phyloP scores from a whole-genome alignment of 1,140 invertebrate species.

The Nomia melanderi region DNA sequence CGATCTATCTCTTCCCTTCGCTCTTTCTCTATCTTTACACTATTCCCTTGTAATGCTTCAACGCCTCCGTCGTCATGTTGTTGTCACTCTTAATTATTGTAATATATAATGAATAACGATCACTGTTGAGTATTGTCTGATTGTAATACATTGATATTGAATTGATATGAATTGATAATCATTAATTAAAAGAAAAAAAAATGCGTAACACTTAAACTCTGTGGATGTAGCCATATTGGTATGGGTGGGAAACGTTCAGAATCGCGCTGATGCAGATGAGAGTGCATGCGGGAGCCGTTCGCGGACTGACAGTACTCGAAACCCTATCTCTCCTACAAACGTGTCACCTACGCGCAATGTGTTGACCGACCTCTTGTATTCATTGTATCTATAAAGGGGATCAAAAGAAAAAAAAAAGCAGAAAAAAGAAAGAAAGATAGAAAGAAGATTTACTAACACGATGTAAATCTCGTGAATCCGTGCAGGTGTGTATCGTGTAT shows the following conservation, averaged over 20 bases:
- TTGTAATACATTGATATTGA: slow-evolving; percentile 82
- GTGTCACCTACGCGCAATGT: slow-evolving; percentile 4
- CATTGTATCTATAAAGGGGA: slow-evolving; percentile 27
- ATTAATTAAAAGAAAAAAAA: slow-evolving; percentile 76
- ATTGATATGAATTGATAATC: slow-evolving; percentile 82
- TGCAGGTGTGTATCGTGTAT: neutral
- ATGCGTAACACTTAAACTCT: slow-evolving; percentile 76
- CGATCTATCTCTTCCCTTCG: neutral
- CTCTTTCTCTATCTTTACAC: too few species aligned
- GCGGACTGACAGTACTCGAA: slow-evolving; percentile 42
- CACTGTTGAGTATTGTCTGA: slow-evolving; percentile 82
- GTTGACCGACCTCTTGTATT: neutral
- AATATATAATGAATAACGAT: slow-evolving; percentile 82
- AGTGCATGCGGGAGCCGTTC: slow-evolving; percentile 47
- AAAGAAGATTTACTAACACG: neutral
- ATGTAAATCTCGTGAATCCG: neutral
- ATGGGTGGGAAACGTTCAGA: slow-evolving; percentile 55
- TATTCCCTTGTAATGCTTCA: slow-evolving; percentile 75
- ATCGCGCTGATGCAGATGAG: slow-evolving; percentile 27
- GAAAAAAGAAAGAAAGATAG: neutral
- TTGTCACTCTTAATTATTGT: slow-evolving; percentile 82
- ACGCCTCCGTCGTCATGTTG: slow-evolving; percentile 82
- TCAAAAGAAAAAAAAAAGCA: slow-evolving; percentile 9
- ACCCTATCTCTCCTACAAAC: neutral
- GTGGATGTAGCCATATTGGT: slow-evolving; percentile 79